Conservation (phyloP, 2,888 invertebrate species). For the Allophyes oxyacanthae region DNA sequence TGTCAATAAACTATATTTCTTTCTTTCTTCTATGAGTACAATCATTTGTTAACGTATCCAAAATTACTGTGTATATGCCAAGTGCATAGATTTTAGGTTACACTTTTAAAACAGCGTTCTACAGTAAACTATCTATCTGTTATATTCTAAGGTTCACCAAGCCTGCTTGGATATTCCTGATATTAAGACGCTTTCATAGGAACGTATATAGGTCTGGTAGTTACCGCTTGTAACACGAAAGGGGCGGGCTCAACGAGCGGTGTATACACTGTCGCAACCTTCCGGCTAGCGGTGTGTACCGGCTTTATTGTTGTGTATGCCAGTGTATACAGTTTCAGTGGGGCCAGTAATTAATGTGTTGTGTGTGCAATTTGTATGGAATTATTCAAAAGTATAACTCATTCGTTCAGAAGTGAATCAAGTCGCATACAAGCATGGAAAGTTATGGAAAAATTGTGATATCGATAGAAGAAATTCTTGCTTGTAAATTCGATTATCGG, state of each 20-base stretch:
- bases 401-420: slow-evolving; percentile 2
- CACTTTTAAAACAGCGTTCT: too few species aligned
- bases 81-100: too few species aligned
- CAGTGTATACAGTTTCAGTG: slow-evolving; percentile 37
- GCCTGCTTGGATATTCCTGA: slow-evolving; percentile 44
- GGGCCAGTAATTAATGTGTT: slow-evolving; percentile 35
- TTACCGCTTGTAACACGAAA: slow-evolving; percentile 70
- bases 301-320: slow-evolving; percentile 47
- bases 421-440: neutral
- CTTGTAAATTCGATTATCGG: too few species aligned
- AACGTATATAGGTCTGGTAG: slow-evolving; percentile 48
- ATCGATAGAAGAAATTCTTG: too few species aligned
- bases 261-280: slow-evolving; percentile 62
- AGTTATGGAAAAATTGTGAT: too few species aligned
- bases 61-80: too few species aligned
- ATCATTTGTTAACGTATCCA: too few species aligned
- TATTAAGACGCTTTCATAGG: slow-evolving; percentile 56
- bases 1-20: too few species aligned
- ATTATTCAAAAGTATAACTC: slow-evolving; percentile 8
- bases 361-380: slow-evolving; percentile 20
- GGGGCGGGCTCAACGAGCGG: slow-evolving; percentile 68
- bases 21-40: too few species aligned
- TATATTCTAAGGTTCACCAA: neutral
- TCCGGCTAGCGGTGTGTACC: slow-evolving; percentile 43
- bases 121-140: too few species aligned